Conservation (phyloP, 2,888 invertebrate species). For the Ormyrus thymus region DNA sequence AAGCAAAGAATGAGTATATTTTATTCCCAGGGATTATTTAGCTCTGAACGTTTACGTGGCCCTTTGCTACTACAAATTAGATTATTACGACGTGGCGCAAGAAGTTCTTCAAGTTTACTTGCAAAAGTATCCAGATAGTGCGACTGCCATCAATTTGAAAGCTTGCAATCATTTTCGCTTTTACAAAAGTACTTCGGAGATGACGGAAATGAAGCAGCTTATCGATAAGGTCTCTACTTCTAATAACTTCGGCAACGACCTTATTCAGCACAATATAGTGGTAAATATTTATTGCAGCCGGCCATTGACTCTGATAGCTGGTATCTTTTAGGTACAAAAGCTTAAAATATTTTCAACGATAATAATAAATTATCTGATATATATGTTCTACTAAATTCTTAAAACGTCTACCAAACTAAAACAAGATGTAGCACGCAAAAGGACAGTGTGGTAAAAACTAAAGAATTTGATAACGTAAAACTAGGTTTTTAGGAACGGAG, state of each 20-base stretch:
- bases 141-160: constrained; percentile 95
- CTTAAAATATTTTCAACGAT: too few species aligned
- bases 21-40: constrained; percentile 83
- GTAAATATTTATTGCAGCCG: constrained; percentile 71
- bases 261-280: constrained; percentile 95
- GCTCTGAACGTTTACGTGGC: constrained; percentile 98
- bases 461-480: not conserved
- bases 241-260: constrained; percentile 88
- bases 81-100: constrained; percentile 98
- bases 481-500: constrained; percentile 89
- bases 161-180: constrained; percentile 88
- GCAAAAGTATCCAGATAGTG: constrained; percentile 93
- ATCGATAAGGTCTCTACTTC: constrained; percentile 82
- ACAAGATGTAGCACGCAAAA: too few species aligned
- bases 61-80: constrained; percentile 97
- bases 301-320: not conserved
- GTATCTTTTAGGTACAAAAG: too few species aligned
- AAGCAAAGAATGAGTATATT: not conserved
- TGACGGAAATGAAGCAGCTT: constrained; percentile 90
- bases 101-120: constrained; percentile 96
- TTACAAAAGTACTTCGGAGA: constrained; percentile 96
- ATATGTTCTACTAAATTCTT: too few species aligned
- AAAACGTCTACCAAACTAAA: too few species aligned
- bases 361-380: too few species aligned
- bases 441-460: not conserved